Evolutionary conservation across 2,113 vertebrate genomes (phyloP), one percentile per base, ranked within the genome.

Genomic region (Bubo blakistoni): DNA sequence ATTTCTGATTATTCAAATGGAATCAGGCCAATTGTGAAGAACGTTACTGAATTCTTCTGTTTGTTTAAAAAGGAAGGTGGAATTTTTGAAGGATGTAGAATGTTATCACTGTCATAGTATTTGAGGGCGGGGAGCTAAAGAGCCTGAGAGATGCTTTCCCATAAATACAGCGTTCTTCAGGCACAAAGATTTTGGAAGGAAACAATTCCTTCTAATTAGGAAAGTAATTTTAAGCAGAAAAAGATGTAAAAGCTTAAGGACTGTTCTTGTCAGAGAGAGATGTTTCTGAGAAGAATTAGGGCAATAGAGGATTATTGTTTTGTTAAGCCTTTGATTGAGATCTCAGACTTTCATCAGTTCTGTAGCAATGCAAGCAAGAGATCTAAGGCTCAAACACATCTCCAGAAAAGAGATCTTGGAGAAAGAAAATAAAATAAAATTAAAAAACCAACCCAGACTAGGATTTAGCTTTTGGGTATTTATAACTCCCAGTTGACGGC

Each of bases 311-410:
- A 98, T 98, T 98, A 98, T 96, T 96, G 96, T 97, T 97, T 98
- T 96, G 96, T 97, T 98, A 98, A 98, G 97, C 97, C 92, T 97
- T 97, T 97, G 98, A 97, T 96, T 96, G 97, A 97, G 97, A 98
- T 97, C 96, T 96, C 96, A 95, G 97, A 93, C 96, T 97, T 98
- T 96, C 96, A 97, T 97, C 93, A 90, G 36, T 96, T 97, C 81
- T 80, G 66, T 84, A 83, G 94, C 94, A 87, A 87, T 90, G 94
- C 92, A 97, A 91, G 78, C 61, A 86, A 88, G 83, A 97, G 78
- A 91, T 72, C 44, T 91, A 76, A 72, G 77, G 86, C 69, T 92
- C 88, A 88, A 95, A 94, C 10, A 36, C 71, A 82, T 85, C 95
- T 95, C 73, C 87, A 87, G 63, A 61, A 82, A 81, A 82, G 55